Percentiles rank a stretch among this genome's conserved stretches.
phyloP scores from a whole-genome alignment of 2,888 invertebrate genomes.

The Eristalis arbustorum region DNA sequence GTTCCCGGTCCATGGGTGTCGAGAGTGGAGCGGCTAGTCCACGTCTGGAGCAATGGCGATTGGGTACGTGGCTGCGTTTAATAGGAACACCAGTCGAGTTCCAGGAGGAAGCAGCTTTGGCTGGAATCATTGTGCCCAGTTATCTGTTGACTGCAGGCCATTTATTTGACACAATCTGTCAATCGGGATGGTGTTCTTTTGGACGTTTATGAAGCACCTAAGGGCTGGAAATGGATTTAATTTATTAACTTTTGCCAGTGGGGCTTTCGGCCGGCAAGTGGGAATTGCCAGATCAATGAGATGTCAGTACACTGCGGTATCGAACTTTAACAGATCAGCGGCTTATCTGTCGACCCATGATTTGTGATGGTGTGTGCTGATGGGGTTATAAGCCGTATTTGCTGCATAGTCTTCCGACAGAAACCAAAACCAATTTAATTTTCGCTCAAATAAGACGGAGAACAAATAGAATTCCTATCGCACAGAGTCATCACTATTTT shows the following conservation, averaged over 20 bases:
- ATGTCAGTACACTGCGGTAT: no score
- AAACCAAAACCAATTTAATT: no score
- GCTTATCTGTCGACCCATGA: no score
- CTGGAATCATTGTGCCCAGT: constrained; percentile 6
- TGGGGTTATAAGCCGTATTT: no score
- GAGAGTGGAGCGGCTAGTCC: constrained; percentile 27
- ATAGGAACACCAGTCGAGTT: constrained; percentile 6
- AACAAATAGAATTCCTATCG: no score
- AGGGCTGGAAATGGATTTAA: constrained; percentile 14
- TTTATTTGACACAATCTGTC: constrained; percentile 38
- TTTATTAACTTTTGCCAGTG: neutral
- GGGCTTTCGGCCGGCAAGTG: neutral
- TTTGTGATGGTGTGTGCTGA: no score
- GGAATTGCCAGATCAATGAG: neutral
- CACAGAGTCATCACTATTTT: no score
- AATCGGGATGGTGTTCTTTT: constrained; percentile 6
- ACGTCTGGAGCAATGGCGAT: constrained; percentile 5
- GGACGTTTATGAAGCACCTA: constrained; percentile 11
- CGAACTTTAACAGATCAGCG: no score
- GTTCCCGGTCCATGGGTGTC: neutral
- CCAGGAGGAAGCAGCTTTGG: neutral
- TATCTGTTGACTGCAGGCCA: constrained; percentile 37
- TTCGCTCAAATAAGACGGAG: no score
- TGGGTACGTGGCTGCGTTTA: constrained; percentile 14
- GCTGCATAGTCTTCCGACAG: no score